phyloP scores from a whole-genome alignment of 2,888 invertebrate genomes.

The Drosophila neutralis region DNA sequence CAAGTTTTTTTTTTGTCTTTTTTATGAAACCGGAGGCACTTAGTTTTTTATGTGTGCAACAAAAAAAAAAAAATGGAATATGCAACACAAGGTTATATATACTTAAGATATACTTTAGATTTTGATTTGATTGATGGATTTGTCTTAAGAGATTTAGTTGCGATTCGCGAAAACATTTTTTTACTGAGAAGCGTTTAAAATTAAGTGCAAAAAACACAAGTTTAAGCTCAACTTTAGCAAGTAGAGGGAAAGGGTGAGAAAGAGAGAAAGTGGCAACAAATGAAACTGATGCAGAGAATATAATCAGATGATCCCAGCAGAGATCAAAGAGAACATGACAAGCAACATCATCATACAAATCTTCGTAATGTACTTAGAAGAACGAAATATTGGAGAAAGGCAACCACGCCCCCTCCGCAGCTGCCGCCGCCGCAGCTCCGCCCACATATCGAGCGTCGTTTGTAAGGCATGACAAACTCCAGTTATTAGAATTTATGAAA shows the following conservation, averaged over 20 bases:
- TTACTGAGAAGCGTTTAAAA: slow-evolving; percentile 49
- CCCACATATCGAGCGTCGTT: slow-evolving; percentile 21
- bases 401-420: background rate
- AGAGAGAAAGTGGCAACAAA: background rate
- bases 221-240: slow-evolving; percentile 52
- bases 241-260: slow-evolving; percentile 20
- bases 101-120: slow-evolving; percentile 54
- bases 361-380: slow-evolving; percentile 47
- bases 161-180: slow-evolving; percentile 35
- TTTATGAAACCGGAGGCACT: slow-evolving; percentile 43
- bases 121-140: slow-evolving; percentile 50
- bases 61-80: slow-evolving; percentile 13
- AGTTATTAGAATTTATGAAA: slow-evolving; percentile 44
- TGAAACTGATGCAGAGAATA: background rate
- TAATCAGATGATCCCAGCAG: background rate
- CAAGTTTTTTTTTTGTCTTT: slow-evolving; percentile 30
- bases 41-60: slow-evolving; percentile 40
- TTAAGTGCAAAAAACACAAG: slow-evolving; percentile 49
- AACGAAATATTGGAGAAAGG: slow-evolving; percentile 7
- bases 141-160: slow-evolving; percentile 49
- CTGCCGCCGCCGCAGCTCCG: background rate
- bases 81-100: slow-evolving; percentile 36
- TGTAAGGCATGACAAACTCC: slow-evolving; percentile 45
- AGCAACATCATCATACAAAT: background rate
- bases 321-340: slow-evolving; percentile 4